Evolutionary conservation across 2,888 invertebrate species (phyloP).

Genomic region (Agonopterix alstromeriana): DNA sequence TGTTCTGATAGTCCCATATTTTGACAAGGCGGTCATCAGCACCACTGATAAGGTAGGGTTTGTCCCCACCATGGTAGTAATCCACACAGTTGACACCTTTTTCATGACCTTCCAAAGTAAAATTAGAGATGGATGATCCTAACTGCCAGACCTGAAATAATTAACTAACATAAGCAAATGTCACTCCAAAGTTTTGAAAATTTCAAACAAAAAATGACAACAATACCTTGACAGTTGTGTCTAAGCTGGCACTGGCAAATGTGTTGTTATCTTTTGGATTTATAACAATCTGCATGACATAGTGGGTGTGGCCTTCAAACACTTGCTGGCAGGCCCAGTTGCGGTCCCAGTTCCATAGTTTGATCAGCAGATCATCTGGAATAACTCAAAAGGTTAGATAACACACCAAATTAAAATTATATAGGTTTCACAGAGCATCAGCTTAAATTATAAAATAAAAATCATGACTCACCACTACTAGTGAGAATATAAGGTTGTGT

Average conservation of each 20-base stretch:
- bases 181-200: not conserved
- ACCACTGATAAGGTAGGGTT: conserved; percentile 98
- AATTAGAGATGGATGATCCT: conserved; percentile 97
- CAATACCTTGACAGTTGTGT: conserved; percentile 91
- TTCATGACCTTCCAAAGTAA: conserved; percentile 98
- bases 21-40: conserved; percentile 98
- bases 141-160: conserved; percentile 92
- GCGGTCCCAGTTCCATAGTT: conserved; percentile 99
- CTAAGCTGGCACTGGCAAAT: conserved; percentile 99
- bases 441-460: too few relatives aligned
- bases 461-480: conserved; percentile 87
- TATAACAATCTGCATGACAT: conserved; percentile 99
- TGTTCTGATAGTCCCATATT: conserved; percentile 99
- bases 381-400: conserved; percentile 2
- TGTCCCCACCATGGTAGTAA: conserved; percentile 99
- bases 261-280: conserved; percentile 99
- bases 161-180: not conserved
- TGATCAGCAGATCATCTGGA: conserved; percentile 97
- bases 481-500: conserved; percentile 98
- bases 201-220: not conserved
- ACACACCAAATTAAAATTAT: too few relatives aligned
- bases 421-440: too few relatives aligned
- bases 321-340: conserved; percentile 98
- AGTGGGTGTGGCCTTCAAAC: conserved; percentile 99
- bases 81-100: conserved; percentile 99